Percentiles rank a stretch among this genome's conserved stretches.
These are phyloP conservation scores for Rotaria magnacalcarata DNA, from an alignment of 2,888 invertebrate genomes.

Conservation along the genomic window DNA sequence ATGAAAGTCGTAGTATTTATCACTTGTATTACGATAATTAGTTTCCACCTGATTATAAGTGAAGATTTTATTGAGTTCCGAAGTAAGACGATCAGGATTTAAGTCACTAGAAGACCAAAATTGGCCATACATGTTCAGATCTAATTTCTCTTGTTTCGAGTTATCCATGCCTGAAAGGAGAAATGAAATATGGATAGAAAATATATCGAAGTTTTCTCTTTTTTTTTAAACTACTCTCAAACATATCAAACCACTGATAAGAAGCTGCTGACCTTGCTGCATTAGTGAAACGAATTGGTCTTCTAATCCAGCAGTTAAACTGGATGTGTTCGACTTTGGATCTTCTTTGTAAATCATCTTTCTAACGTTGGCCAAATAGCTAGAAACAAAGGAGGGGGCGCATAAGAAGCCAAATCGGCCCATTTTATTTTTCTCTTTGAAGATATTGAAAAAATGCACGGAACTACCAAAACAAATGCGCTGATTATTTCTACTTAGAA, in stretches of 20 bases:
- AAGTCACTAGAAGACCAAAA: neutral
- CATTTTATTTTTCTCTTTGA: too few relatives aligned
- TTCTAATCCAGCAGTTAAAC: neutral
- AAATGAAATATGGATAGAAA: neutral
- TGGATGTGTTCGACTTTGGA: neutral
- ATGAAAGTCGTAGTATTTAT: neutral
- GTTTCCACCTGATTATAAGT: neutral
- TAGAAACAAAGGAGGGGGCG: neutral
- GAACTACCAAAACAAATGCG: too few relatives aligned
- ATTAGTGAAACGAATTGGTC: neutral
- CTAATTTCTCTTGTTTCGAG: neutral
- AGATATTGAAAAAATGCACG: too few relatives aligned
- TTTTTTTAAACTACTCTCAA: too few relatives aligned
- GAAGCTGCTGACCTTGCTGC: neutral
- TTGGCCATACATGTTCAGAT: neutral
- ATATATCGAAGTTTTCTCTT: too few relatives aligned
- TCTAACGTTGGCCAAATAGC: neutral
- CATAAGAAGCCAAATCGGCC: too few relatives aligned
- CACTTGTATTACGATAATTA: neutral
- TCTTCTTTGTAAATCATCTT: conserved; percentile 2
- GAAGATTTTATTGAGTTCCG: neutral
- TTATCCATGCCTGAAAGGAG: neutral
- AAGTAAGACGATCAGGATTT: conserved; percentile 7
- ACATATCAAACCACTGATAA: neutral
- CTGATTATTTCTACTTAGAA: too few relatives aligned